Percentiles rank a stretch among this genome's conserved stretches.
Conservation (phyloP, 2,797 vertebrate species). For the Schizothorax lantsangensis region DNA sequence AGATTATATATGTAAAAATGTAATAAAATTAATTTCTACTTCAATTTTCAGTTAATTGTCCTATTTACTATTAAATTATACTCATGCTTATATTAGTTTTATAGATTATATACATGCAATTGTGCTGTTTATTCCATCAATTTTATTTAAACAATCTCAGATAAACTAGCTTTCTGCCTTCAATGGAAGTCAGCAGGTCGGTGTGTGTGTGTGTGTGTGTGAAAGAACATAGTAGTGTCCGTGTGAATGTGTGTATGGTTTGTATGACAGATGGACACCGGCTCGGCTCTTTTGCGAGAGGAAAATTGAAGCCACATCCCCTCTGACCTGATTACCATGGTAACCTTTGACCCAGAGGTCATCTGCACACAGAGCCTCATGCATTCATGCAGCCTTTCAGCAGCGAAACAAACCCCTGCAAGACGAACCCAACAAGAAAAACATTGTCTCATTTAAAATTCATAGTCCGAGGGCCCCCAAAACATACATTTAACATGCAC, state of each 20-base stretch:
- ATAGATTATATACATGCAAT: background rate
- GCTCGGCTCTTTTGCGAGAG: slow-evolving; percentile 51
- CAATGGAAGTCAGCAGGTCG: slow-evolving; percentile 20
- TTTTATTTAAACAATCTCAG: slow-evolving; percentile 15
- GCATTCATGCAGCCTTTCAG: slow-evolving; percentile 58
- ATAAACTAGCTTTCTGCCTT: slow-evolving; percentile 13
- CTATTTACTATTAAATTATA: background rate
- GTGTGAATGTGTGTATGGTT: slow-evolving; percentile 48
- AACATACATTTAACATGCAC: slow-evolving; percentile 43
- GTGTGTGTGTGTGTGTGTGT: slow-evolving; percentile 1
- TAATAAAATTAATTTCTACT: background rate
- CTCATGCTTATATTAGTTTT: background rate
- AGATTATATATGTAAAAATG: background rate
- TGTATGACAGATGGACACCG: slow-evolving; percentile 62
- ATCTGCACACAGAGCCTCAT: slow-evolving; percentile 52
- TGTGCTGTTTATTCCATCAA: background rate
- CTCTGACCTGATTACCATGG: slow-evolving; percentile 61
- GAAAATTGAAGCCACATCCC: slow-evolving; percentile 60
- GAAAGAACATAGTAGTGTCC: background rate
- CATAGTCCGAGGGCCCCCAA: slow-evolving; percentile 42
- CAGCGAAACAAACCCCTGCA: slow-evolving; percentile 39
- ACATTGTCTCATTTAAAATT: slow-evolving; percentile 55
- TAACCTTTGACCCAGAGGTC: slow-evolving; percentile 60
- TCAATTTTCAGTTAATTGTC: background rate
- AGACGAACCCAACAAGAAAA: slow-evolving; percentile 49